Base-by-base conservation (phyloP, 2,888 invertebrate species). In the Monochamus alternatus region DNA sequence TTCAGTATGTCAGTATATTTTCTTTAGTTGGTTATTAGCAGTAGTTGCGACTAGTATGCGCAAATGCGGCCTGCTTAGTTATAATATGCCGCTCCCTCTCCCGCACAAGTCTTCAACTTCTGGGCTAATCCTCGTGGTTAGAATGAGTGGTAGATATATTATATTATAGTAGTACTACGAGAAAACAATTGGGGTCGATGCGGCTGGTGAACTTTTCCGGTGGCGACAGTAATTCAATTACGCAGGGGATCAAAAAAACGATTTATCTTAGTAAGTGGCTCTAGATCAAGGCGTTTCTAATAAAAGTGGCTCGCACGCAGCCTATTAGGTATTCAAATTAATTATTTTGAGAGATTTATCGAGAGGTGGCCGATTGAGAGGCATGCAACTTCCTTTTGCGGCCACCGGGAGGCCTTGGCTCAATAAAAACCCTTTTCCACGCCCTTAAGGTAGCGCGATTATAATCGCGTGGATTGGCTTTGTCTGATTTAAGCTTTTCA, bases 301-400 rank as follows among this genome's bases (percentile, higher is more conserved):
- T 78, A 78, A 74, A 80, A 77, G 76, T 71, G 75, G 75, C 73
- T 64, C 71, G 76, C 80, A 80, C 80, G 80, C 75, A 79, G 78
- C 75, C 78, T 78, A 75, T 80, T 78, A 75, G 71, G 78, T 75
- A 80, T 81, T 80, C 75, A 77, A 69, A 82, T 82, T 79, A 78
- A 81, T 80, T 81, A 82, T 80, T 77, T 81, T 75, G 66, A 68
- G 81, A 80, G 81, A 81, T 82, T 82, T 81, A 82, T 81, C 59
- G 79, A 69, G 69, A 75, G 77, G 65, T 75, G 67, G 75, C 74
- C 69, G 65, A 63, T 75, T 67, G 51, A 63, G 62, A 43, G 66
- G 55, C 66, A 75, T 78, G 78, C 74, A 78, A 78, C 70, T 67
- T 69, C 73, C 73, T 65, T 31, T n/a, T 43, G 32, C 62, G 60